A percentile compares a stretch with the other conserved stretches of the same genome.
Conservation (phyloP, 2,888 invertebrate species). For the Calameuta filiformis region DNA sequence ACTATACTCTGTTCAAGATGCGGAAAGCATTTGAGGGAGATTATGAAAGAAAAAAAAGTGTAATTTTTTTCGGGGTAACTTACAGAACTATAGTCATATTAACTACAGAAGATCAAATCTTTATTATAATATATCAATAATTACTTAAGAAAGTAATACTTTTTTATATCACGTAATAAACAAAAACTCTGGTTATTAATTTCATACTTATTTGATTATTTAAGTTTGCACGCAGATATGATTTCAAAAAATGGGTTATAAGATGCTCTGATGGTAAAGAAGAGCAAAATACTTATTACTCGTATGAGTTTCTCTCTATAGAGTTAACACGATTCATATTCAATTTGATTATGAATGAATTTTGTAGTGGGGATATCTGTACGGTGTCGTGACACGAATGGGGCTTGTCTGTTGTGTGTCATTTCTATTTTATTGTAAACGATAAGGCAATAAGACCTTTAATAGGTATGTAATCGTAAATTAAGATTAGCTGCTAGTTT, state of each 20-base stretch:
- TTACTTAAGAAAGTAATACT: not conserved
- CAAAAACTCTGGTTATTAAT: not conserved
- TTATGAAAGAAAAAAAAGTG: not conserved
- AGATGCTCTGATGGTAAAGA: not conserved
- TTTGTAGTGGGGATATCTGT: not conserved
- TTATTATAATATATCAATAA: not conserved
- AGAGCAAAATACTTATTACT: not conserved
- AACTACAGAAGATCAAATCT: too few species aligned
- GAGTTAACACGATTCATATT: not conserved
- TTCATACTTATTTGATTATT: not conserved
- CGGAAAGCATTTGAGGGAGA: not conserved
- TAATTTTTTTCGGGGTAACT: not conserved
- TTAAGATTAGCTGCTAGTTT: not conserved
- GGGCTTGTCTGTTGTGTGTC: not conserved
- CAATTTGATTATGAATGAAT: not conserved
- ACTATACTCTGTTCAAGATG: not conserved
- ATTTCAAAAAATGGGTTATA: not conserved
- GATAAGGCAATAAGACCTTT: not conserved
- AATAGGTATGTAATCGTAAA: not conserved
- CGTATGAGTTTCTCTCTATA: not conserved
- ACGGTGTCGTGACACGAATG: not conserved
- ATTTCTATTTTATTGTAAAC: not conserved
- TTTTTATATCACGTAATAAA: not conserved
- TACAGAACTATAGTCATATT: not conserved
- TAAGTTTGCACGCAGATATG: not conserved